A percentile compares a stretch with the other conserved stretches of the same genome.
phyloP scores from a whole-genome alignment of 2,888 invertebrate genomes.

The Drosophila putrida region DNA sequence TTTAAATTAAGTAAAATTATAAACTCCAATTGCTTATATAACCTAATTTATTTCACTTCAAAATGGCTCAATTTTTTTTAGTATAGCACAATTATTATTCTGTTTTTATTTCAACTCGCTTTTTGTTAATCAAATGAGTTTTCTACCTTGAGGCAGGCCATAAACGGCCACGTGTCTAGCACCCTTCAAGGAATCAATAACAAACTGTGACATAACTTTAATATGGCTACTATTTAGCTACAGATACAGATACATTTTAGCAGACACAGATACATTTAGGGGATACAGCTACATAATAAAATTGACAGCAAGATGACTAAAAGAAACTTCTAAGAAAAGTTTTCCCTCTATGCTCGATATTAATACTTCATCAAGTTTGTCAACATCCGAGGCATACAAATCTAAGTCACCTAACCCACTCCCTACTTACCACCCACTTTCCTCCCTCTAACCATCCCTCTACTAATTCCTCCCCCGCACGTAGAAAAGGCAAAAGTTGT shows the following conservation, averaged over 20 bases:
- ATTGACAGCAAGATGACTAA: constrained; percentile 6
- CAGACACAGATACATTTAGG: background rate
- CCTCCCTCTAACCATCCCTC: background rate
- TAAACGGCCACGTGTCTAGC: constrained; percentile 20
- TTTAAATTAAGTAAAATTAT: too few species aligned
- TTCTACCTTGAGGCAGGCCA: background rate
- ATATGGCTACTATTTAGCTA: constrained; percentile 26
- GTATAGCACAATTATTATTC: too few species aligned
- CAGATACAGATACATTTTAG: background rate
- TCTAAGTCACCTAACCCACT: constrained; percentile 45
- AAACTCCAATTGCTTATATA: too few species aligned
- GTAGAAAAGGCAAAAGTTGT: constrained; percentile 60
- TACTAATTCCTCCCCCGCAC: background rate
- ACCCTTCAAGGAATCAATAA: constrained; percentile 17
- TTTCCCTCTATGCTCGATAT: constrained; percentile 44
- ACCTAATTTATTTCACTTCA: too few species aligned
- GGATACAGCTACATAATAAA: constrained; percentile 4
- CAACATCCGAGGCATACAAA: constrained; percentile 45
- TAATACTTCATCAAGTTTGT: constrained; percentile 75
- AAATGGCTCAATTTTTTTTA: too few species aligned
- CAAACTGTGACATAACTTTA: constrained; percentile 37
- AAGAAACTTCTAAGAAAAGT: constrained; percentile 49
- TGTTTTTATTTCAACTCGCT: too few species aligned
- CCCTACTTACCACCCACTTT: background rate
- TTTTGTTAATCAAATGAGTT: too few species aligned